phyloP scores from a whole-genome alignment of 2,888 invertebrate genomes.

The Pantelozetes paolii region DNA sequence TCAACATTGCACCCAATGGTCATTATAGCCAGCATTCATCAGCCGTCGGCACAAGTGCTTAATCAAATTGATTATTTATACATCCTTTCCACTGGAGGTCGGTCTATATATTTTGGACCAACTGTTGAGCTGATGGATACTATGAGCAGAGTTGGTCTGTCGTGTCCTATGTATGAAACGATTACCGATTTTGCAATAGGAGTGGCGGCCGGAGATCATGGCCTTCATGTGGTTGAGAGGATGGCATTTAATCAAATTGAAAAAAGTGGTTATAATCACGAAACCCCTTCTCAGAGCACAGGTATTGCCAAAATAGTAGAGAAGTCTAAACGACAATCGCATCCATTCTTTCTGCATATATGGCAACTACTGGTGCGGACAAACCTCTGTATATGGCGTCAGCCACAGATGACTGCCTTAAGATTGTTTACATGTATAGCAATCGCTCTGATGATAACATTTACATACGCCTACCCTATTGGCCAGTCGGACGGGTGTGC shows the following conservation, averaged over 20 bases:
- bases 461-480: conserved; percentile 40
- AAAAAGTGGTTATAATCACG: conserved; percentile 18
- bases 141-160: conserved; percentile 69
- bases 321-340: conserved; percentile 26
- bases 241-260: conserved; percentile 37
- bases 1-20: conserved; percentile 67
- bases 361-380: conserved; percentile 35
- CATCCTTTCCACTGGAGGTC: conserved; percentile 68
- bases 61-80: conserved; percentile 85
- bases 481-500: conserved; percentile 41
- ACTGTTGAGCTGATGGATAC: conserved; percentile 80
- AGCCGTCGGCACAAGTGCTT: conserved; percentile 78
- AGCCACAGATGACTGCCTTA: conserved; percentile 41
- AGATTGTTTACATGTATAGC: conserved; percentile 41
- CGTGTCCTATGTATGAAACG: conserved; percentile 94
- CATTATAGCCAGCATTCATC: conserved; percentile 82
- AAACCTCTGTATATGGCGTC: conserved; percentile 33
- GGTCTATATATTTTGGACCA: conserved; percentile 86
- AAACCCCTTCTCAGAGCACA: neutral
- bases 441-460: conserved; percentile 35
- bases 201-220: conserved; percentile 82
- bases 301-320: conserved; percentile 39
- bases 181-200: conserved; percentile 94
- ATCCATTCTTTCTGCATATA: conserved; percentile 24
- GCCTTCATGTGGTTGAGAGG: conserved; percentile 48